Evolutionary conservation across 2,113 vertebrate genomes (phyloP).

Genomic region (Acanthochromis polyacanthus): DNA sequence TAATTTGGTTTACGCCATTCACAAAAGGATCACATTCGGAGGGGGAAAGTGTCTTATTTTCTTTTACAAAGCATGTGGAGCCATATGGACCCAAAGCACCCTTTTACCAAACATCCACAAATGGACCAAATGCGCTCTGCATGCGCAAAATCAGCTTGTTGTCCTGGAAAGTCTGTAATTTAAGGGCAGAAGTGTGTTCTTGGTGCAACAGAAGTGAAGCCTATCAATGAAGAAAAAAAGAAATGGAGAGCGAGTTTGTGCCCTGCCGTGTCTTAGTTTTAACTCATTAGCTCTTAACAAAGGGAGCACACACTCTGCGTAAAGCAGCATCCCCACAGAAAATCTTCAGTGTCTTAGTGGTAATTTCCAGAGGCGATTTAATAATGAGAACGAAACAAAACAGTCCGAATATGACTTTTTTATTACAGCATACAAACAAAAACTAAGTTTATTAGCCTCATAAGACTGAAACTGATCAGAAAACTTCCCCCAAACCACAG

Average conservation of each 20-base stretch:
- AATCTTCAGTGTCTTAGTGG: neutral
- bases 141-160: conserved; percentile 19
- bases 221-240: neutral
- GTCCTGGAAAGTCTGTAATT: neutral
- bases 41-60: conserved; percentile 15
- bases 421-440: neutral
- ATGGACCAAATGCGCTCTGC: conserved; percentile 66
- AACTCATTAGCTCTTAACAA: conserved; percentile 1
- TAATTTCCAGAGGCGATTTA: neutral
- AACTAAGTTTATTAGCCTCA: neutral
- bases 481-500: conserved; percentile 19
- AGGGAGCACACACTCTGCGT: conserved; percentile 8
- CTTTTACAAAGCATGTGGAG: conserved; percentile 26
- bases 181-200: neutral
- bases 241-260: neutral
- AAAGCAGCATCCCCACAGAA: neutral
- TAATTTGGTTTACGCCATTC: neutral
- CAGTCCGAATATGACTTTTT: neutral
- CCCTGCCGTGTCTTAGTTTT: neutral
- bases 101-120: conserved; percentile 52
- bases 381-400: neutral
- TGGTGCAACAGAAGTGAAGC: neutral
- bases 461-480: conserved; percentile 8
- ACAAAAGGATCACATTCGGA: conserved; percentile 27
- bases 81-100: conserved; percentile 47